These are phyloP conservation scores for Parambassis ranga DNA, from an alignment of 2,797 vertebrate species.

Conservation along the genomic window DNA sequence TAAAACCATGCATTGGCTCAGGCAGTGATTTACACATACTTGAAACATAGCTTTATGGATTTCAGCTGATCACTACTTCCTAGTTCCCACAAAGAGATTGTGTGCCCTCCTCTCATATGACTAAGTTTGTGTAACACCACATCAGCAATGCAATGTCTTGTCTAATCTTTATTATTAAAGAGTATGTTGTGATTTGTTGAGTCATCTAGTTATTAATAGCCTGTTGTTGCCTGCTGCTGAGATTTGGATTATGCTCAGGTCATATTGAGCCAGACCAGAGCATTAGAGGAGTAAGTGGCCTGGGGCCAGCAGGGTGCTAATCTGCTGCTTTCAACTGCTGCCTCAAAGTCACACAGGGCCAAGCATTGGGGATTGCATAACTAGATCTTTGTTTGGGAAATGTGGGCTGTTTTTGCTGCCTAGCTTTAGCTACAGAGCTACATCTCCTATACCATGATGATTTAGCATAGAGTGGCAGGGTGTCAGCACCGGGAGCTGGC, in stretches of 20 bases:
- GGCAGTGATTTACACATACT: not conserved
- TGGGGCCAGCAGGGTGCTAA: constrained; percentile 63
- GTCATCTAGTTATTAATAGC: constrained; percentile 61
- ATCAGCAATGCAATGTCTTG: not conserved
- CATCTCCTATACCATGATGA: constrained; percentile 25
- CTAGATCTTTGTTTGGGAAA: constrained; percentile 67
- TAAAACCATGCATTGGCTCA: not conserved
- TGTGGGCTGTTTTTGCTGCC: constrained; percentile 41
- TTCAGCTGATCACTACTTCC: constrained; percentile 5
- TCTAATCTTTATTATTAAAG: constrained; percentile 24
- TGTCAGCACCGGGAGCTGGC: constrained; percentile 43
- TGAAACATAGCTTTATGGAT: not conserved
- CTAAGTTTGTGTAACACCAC: not conserved
- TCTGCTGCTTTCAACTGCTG: constrained; percentile 71
- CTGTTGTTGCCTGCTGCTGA: constrained; percentile 43
- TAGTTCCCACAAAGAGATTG: not conserved
- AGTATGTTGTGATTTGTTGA: constrained; percentile 38
- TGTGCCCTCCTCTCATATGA: not conserved
- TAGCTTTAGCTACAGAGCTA: constrained; percentile 12
- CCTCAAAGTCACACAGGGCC: constrained; percentile 66
- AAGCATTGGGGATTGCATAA: constrained; percentile 69
- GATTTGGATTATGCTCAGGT: constrained; percentile 59
- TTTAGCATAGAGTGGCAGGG: constrained; percentile 48
- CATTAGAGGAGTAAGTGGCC: constrained; percentile 65
- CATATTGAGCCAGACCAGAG: constrained; percentile 58